A percentile compares a stretch with the other conserved stretches of the same genome.
phyloP scores from a whole-genome alignment of 2,888 invertebrate species.

The Iphiclides podalirius region DNA sequence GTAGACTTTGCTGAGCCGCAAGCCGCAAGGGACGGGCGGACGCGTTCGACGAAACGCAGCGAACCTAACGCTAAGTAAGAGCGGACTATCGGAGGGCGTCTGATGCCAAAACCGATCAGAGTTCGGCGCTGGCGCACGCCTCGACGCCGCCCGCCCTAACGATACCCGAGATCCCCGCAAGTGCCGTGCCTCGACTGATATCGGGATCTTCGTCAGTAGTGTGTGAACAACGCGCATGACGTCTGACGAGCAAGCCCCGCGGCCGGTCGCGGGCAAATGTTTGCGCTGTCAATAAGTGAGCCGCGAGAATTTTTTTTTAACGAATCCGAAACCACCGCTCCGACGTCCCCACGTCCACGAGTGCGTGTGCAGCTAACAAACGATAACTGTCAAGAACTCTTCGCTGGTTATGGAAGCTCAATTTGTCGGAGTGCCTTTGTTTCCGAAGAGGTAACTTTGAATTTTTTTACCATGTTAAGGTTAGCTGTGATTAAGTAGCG shows the following conservation, averaged over 20 bases:
- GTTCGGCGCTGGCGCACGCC: constrained; percentile 70
- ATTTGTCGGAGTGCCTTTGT: not conserved
- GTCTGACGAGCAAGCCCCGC: constrained; percentile 43
- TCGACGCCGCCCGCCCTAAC: constrained; percentile 68
- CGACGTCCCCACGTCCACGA: constrained; percentile 34
- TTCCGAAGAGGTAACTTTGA: not conserved
- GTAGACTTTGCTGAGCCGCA: too few species aligned
- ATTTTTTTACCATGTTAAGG: too few species aligned
- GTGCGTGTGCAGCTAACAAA: constrained; percentile 35
- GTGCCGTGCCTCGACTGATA: constrained; percentile 16
- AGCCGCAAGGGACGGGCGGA: too few species aligned
- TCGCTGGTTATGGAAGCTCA: too few species aligned
- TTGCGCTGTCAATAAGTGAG: constrained; percentile 60
- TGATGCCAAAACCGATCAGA: constrained; percentile 60
- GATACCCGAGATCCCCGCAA: not conserved
- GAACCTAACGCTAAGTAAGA: too few species aligned
- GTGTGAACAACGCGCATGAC: constrained; percentile 38
- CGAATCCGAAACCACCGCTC: constrained; percentile 34
- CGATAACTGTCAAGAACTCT: constrained; percentile 1
- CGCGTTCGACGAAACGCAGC: too few species aligned
- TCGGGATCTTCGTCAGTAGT: constrained; percentile 27
- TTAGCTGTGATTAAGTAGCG: too few species aligned
- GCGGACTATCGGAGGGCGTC: too few species aligned
- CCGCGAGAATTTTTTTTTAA: constrained; percentile 39
- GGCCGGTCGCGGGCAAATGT: constrained; percentile 53